phyloP scores from a whole-genome alignment of 2,797 vertebrate species.

The Lacerta viridis region DNA sequence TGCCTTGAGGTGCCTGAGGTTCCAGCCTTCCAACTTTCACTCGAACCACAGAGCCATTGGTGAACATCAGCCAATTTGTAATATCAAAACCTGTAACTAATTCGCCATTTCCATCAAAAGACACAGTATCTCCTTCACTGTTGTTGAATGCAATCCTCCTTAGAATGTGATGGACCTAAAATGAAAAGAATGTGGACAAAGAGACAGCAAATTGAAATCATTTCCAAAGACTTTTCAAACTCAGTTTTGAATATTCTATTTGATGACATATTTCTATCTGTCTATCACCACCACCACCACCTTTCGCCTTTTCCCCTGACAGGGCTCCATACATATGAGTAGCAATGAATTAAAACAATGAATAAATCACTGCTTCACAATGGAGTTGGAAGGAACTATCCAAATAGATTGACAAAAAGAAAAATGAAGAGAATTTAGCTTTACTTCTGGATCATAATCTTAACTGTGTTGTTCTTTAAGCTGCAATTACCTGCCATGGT shows the following conservation, averaged over 20 bases:
- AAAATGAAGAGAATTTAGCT: background rate
- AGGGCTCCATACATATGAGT: too few relatives aligned
- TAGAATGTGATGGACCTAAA: background rate
- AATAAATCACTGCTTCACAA: too few relatives aligned
- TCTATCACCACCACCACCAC: too few relatives aligned
- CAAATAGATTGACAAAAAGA: background rate
- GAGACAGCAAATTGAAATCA: background rate
- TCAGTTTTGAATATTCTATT: too few relatives aligned
- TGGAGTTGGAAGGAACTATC: too few relatives aligned
- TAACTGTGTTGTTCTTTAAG: background rate
- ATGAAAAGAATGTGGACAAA: background rate
- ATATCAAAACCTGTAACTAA: background rate
- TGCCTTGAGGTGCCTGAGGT: background rate
- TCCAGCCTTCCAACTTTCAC: background rate
- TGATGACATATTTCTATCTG: too few relatives aligned
- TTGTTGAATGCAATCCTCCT: background rate
- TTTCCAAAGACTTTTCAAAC: background rate
- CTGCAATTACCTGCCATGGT: background rate
- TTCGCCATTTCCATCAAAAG: background rate
- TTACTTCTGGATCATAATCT: background rate
- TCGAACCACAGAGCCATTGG: background rate
- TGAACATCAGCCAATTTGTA: background rate
- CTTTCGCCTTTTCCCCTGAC: too few relatives aligned
- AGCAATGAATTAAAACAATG: too few relatives aligned
- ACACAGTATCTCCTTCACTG: background rate